Percentiles rank a stretch among this genome's conserved stretches.
Conservation (phyloP, 2,797 vertebrate genomes). For the Sebastes jordani region DNA sequence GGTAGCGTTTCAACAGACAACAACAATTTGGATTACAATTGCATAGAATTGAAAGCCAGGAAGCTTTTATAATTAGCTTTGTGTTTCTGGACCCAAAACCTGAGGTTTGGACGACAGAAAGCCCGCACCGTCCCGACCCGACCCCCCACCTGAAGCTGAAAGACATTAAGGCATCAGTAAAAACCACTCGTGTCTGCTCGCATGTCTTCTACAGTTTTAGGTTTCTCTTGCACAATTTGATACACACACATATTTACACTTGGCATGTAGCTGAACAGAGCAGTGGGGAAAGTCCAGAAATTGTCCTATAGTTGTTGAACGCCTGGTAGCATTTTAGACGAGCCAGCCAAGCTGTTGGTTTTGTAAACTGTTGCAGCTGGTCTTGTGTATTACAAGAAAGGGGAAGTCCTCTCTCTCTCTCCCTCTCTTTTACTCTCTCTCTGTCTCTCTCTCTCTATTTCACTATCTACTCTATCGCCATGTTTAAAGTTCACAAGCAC, state of each 20-base stretch:
- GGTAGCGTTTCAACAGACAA: constrained; percentile 31
- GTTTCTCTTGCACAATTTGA: constrained; percentile 76
- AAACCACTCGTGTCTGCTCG: constrained; percentile 73
- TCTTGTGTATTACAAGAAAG: constrained; percentile 68
- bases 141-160: constrained; percentile 66
- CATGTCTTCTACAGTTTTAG: constrained; percentile 73
- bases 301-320: constrained; percentile 65
- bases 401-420: constrained; percentile 43
- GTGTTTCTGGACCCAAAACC: constrained; percentile 36
- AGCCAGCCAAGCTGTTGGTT: constrained; percentile 78
- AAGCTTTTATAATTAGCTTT: constrained; percentile 49
- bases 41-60: constrained; percentile 25
- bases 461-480: background rate
- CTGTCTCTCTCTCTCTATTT: constrained; percentile 21
- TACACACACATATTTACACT: constrained; percentile 78
- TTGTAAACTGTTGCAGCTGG: constrained; percentile 83
- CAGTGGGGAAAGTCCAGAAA: constrained; percentile 64
- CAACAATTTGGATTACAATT: constrained; percentile 37
- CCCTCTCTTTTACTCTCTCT: no score
- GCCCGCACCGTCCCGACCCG: constrained; percentile 34
- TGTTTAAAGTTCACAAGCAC: constrained; percentile 30
- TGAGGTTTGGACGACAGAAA: constrained; percentile 51
- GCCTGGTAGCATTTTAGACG: constrained; percentile 79
- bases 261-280: constrained; percentile 62
- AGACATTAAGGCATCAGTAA: constrained; percentile 77